Conservation (phyloP, 64 coral and sea anemone genomes). For the Pocillopora damicornis region DNA sequence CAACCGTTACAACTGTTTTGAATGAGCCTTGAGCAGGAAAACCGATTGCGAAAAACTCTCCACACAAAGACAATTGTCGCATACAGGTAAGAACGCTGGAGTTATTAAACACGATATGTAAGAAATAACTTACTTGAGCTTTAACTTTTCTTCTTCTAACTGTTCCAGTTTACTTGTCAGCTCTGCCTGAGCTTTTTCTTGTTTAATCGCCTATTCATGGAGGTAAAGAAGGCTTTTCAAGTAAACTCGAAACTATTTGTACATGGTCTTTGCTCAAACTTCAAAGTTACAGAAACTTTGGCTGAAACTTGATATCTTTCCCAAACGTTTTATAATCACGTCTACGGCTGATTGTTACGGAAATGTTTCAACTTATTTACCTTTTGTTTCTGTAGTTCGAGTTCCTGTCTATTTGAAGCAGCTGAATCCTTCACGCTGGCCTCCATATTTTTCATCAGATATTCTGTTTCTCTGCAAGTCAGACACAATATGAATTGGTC, state of each 20-base stretch:
- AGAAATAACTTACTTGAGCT: constrained; percentile 43
- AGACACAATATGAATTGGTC: neutral
- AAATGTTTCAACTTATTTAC: neutral
- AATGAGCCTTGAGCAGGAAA: too few relatives aligned
- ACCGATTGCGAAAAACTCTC: too few relatives aligned
- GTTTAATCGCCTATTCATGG: constrained; percentile 39
- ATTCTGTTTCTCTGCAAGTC: constrained; percentile 49
- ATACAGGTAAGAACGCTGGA: too few relatives aligned
- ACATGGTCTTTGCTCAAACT: too few relatives aligned
- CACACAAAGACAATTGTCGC: too few relatives aligned
- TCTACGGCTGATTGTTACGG: neutral
- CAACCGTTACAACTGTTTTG: too few relatives aligned
- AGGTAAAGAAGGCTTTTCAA: neutral
- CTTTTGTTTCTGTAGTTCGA: constrained; percentile 41
- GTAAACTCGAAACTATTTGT: neutral
- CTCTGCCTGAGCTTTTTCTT: constrained; percentile 57
- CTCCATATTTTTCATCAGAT: constrained; percentile 57
- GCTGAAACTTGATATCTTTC: neutral
- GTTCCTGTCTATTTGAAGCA: constrained; percentile 26
- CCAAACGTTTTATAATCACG: neutral
- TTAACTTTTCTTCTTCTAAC: constrained; percentile 51
- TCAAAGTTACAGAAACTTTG: too few relatives aligned
- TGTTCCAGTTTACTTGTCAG: constrained; percentile 57
- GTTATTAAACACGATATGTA: neutral
- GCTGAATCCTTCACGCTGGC: constrained; percentile 58